Percentiles rank a stretch among this genome's conserved stretches.
Conservation (phyloP, 2,113 vertebrate genomes). For the Myocastor coypus region DNA sequence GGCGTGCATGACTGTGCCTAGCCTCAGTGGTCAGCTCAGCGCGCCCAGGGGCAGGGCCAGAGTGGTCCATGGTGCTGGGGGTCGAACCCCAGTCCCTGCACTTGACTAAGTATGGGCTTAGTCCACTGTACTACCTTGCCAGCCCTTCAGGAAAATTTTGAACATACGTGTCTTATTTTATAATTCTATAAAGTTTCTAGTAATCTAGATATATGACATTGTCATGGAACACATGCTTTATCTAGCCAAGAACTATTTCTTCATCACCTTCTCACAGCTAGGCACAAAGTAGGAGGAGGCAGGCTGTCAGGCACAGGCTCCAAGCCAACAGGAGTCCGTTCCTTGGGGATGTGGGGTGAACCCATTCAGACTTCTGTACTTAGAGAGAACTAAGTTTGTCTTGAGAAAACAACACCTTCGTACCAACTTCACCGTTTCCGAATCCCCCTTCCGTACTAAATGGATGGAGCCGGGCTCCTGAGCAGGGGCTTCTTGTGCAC, state of each 20-base stretch:
- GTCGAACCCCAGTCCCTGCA: no score
- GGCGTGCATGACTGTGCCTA: no score
- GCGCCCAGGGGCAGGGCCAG: no score
- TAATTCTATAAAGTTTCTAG: not conserved
- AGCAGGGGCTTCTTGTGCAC: not conserved
- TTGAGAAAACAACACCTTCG: not conserved
- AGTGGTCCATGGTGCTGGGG: no score
- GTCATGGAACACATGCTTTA: not conserved
- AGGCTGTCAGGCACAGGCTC: not conserved
- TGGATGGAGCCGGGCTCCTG: not conserved
- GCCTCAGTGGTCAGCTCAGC: no score
- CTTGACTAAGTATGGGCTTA: no score
- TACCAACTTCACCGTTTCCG: not conserved
- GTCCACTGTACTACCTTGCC: no score
- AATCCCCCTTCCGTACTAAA: not conserved
- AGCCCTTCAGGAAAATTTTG: not conserved
- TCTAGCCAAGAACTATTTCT: not conserved
- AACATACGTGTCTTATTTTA: conserved; percentile 5
- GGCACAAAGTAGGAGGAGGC: not conserved
- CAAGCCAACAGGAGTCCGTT: not conserved
- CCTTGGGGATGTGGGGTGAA: not conserved
- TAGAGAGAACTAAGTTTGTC: not conserved
- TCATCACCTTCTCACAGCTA: not conserved
- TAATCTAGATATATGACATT: not conserved
- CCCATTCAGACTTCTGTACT: not conserved